phyloP scores from a whole-genome alignment of 1,140 invertebrate species.

The Diachasmimorpha longicaudata region DNA sequence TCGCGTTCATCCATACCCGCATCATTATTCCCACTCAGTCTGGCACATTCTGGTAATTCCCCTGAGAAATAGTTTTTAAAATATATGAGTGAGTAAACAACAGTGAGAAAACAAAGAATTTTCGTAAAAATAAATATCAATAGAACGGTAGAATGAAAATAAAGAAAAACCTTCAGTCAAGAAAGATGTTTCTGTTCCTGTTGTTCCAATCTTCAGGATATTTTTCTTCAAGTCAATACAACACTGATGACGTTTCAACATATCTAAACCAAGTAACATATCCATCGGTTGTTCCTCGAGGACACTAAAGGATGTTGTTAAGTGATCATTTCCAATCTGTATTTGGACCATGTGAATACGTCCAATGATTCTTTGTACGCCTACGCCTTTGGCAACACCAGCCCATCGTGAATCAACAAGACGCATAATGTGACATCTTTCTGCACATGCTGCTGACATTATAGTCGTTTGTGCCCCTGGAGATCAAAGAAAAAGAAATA shows the following conservation, averaged over 20 bases:
- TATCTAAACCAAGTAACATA: constrained; percentile 96
- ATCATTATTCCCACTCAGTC: constrained; percentile 60
- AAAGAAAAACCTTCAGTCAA: constrained; percentile 73
- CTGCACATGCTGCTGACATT: constrained; percentile 90
- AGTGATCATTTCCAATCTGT: constrained; percentile 91
- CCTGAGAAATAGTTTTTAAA: constrained; percentile 37
- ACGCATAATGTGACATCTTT: constrained; percentile 95
- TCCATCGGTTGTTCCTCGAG: constrained; percentile 98
- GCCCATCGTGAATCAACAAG: constrained; percentile 94
- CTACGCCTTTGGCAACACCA: constrained; percentile 95
- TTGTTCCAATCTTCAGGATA: constrained; percentile 92
- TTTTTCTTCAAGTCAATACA: constrained; percentile 92
- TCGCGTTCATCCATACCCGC: constrained; percentile 69
- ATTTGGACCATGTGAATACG: constrained; percentile 97
- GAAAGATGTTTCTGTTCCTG: constrained; percentile 90
- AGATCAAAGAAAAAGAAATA: constrained; percentile 1
- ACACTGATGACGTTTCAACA: constrained; percentile 97
- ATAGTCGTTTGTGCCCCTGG: constrained; percentile 91
- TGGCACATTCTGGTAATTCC: constrained; percentile 63
- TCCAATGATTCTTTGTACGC: constrained; percentile 93
- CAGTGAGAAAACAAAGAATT: too few species aligned
- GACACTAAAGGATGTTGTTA: constrained; percentile 97
- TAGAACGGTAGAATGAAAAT: neutral
- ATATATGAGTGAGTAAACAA: neutral
- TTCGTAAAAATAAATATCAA: neutral